Conservation (phyloP, 2,888 invertebrate genomes). For the Nemotelus nigrinus region DNA sequence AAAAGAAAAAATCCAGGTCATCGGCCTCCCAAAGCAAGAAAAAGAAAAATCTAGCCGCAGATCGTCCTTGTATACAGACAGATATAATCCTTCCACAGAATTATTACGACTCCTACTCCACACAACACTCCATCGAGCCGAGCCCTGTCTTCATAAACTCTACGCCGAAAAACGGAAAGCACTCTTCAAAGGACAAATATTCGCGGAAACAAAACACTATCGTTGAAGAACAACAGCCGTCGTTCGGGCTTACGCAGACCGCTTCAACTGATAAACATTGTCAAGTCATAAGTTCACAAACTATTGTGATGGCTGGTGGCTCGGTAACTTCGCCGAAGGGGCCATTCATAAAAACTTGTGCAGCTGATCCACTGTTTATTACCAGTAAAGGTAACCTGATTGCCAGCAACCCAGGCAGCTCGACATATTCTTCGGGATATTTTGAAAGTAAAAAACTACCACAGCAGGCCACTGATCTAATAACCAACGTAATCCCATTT, state of each 20-base stretch:
- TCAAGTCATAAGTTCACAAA: conserved; percentile 55
- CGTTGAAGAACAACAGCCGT: background rate
- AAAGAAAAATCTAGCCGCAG: conserved; percentile 10
- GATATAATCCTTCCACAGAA: background rate
- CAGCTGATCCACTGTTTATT: conserved; percentile 53
- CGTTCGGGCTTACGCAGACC: background rate
- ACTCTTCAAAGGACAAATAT: conserved; percentile 1
- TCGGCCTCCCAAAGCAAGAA: conserved; percentile 9
- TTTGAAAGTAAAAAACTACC: background rate
- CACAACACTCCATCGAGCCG: conserved; percentile 3
- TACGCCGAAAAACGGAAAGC: background rate
- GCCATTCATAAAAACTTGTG: conserved; percentile 45
- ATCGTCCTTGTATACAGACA: background rate
- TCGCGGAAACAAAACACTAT: conserved; percentile 8
- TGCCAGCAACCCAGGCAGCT: conserved; percentile 58
- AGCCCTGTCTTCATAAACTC: background rate
- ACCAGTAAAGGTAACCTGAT: conserved; percentile 59
- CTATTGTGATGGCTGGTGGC: conserved; percentile 59
- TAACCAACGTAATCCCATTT: background rate
- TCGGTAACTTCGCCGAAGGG: conserved; percentile 52
- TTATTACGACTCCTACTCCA: conserved; percentile 7
- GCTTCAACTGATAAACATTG: background rate
- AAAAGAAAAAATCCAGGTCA: conserved; percentile 22
- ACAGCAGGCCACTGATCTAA: background rate
- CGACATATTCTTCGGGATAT: conserved; percentile 56